Evolutionary conservation across 2,888 invertebrate species (phyloP), one percentile per base, ranked within the genome.

Genomic region (Xanthorhoe designata): DNA sequence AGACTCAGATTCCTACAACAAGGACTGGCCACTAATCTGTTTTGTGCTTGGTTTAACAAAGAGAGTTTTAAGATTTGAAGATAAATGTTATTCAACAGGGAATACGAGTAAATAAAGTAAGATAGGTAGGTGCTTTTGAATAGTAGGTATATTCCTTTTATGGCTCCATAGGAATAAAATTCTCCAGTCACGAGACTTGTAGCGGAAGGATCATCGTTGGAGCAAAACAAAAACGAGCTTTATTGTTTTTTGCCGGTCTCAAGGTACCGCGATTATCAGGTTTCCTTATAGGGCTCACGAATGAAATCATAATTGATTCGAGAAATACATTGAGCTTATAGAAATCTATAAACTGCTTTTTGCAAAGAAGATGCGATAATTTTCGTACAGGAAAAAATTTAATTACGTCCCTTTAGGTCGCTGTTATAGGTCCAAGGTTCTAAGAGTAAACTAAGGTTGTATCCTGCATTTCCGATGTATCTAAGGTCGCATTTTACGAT

Each of bases 231-330:
- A 83, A 83, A 81, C 75, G 71, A 69, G 71, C 74, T 77, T 79
- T 78, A 83, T 73, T 75, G 73, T 83, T 83, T 84, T 32, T 86
- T 84, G 78, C 79, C 76, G 68, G 64, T 73, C 77, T 83, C 87
- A 87, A 90, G 88, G 87, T 71, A 80, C 71, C 50, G 66, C 58
- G 73, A 77, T 73, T 75, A 79, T 76, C 85, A 80, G 79, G 88
- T 86, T 90, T 86, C 89, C 89, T 77, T 87, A 66, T 86, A 83
- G 79, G 77, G 75, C 66, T 51, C 38, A 64, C 69, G 75, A 71
- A 76, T 76, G 76, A 73, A 77, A 78, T 78, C 73, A 69, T 68
- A 60, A 65, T 61, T 64, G 35, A 56, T 58, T 55, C 56, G 7
- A 55, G 45, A 52, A 56, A 45, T 54, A 58, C 50, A 56, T 49